Evolutionary conservation across 2,888 invertebrate genomes (phyloP), one percentile per base, ranked within the genome.

Genomic region (Syritta pipiens): DNA sequence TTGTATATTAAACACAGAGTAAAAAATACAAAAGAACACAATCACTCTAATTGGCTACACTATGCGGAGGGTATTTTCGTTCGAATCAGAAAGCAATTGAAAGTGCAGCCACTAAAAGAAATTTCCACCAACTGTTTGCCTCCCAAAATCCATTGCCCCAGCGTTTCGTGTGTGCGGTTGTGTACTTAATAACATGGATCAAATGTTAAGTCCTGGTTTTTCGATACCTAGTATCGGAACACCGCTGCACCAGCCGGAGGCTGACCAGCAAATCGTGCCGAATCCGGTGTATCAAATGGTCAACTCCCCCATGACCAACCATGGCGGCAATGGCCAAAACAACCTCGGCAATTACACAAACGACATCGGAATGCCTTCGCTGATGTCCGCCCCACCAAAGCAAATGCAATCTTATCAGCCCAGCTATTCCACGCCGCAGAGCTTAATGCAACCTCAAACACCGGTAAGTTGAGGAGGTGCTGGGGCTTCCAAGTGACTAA

Each of bases 181-280:
- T 51, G 32, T 20, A n/a, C n/a, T 7, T 3, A 46, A 4, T 48
- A 91, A 89, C 83, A 96, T 96, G 96, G 96, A 96, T 92, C 94
- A 95, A 89, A 96, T 96, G 95, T 90, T 96, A 77, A 96, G 96
- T 89, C 96, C 96, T 14, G 95, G 95, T 81, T 94, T 93, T 85
- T 95, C 95, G 84, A 96, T 96, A 88, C 96, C 96, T 81, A 96
- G 96, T 85, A 95, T 97, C 87, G 96, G 95, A 62, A 97, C 96
- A 4, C 96, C 97, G 1, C 88, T 96, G 10, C 96, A 96, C 90
- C 96, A 96, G 85, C 95, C 95, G 14, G 96, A 96, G 86, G 96
- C 96, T 86, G 97, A 97, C 88, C 96, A 96, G 87, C 94, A 95
- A 87, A 96, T 96, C 84, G 91, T 96, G 51, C 95, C 96, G 49